Base-by-base conservation (phyloP, 35 echinoderm and acorn worm genomes). In the Apostichopus japonicus region DNA sequence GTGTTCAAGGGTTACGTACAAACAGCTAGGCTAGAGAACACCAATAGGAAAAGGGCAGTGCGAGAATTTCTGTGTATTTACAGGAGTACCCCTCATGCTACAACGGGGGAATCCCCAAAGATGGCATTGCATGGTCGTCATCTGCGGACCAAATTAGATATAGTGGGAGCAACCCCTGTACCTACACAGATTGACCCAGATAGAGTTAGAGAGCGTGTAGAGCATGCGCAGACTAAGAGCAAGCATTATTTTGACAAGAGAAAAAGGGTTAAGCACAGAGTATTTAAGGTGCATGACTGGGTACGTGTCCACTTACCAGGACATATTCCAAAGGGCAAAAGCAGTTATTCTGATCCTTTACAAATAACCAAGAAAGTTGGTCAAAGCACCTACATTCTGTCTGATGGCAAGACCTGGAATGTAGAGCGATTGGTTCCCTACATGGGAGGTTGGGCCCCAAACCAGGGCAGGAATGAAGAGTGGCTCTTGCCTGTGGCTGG, bases 141-240 rank as follows among this genome's bases (percentile, higher is more conserved):
- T 9, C 70, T 87, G 62, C 61, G 67, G 77, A 93, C 80, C 6
- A 77, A 86, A 77, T 16, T 93, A 1, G 83, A 93, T 59, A 93
- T 93, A 24, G 19, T 24, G 19, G 63, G 70, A 33, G 27, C 27
- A 33, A 33, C 58, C 63, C n/a, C 16, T 65, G 62, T 11, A 65
- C 62, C 62, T 65, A 6, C 1, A 62, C 17, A 57, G 83, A 77
- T n/a, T 59, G 16, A 10, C 75, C 9, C 13, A 88, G 11, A 76
- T 2, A 33, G 27, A 33, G 27, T 33, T 33, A 33, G 27, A 33
- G 27, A 33, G 27, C 27, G 27, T 33, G 27, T 33, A 33, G 27
- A 24, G 23, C 55, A 23, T 23, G 92, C 82, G 10, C 52, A 72
- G 22, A 27, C 1, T 5, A 93, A 93, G 56, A 79, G 67, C 11